Evolutionary conservation across 2,113 vertebrate genomes (phyloP), one percentile per base, ranked within the genome.

Genomic region (Platysternon megacephalum): DNA sequence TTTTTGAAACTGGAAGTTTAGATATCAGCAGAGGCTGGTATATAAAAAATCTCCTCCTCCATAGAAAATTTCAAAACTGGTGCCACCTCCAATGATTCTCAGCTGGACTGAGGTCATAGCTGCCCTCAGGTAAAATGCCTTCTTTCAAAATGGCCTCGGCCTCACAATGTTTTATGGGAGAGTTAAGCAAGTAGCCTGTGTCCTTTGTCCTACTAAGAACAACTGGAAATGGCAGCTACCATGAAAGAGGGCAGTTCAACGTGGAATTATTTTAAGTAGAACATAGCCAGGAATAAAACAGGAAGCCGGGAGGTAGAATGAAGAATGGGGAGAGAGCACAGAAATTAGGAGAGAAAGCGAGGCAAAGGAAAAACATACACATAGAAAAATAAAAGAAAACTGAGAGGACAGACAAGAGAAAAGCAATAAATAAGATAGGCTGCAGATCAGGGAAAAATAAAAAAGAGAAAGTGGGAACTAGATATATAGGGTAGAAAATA

Each of bases 91-190:
- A 82, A 84, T 61, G 29, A 44, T 52, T 90, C 72, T 42, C 56
- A 79, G 14, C 1, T 0, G 9, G 39, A 21, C 58, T 61, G 5
- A n/a, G 16, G 5, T 53, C 68, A 83, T 0, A 0, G 81, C 0
- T 35, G 4, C 7, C 76, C 29, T 76, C 19, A 10, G 55, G 85
- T 84, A 87, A 85, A 94, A 86, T 7, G 5, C 0, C 1, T 14
- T 17, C 42, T 91, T 83, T 24, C 58, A 90, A 26, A 81, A 91
- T 2, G 3, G 68, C 32, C 13, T 0, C 2, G 87, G 24, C 81
- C 4, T 1, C 32, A 35, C 61, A 65, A 35, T 65, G 61, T 16
- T 35, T 65, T 35, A 14, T 35, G 32, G 14, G 16, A 65, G 61
- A 22, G 68, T 74, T 74, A 39, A 42, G 22, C 68, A 39, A 74